phyloP scores from a whole-genome alignment of 2,888 invertebrate species.

The Athetis lepigone region DNA sequence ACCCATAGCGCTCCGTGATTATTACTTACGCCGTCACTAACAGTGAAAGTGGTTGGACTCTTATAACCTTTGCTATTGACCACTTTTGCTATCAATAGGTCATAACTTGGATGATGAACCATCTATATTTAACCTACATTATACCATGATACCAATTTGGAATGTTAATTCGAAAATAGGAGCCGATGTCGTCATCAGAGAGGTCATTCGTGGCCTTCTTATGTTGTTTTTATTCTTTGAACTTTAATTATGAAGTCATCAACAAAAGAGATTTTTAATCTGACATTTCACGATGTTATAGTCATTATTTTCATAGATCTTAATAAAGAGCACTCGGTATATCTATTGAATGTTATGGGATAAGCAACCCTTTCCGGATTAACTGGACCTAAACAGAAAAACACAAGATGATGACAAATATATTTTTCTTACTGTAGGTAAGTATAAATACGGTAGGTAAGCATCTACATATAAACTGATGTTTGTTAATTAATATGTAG shows the following conservation, averaged over 20 bases:
- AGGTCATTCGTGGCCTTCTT: slow-evolving; percentile 37
- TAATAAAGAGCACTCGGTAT: slow-evolving; percentile 9
- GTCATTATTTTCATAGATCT: slow-evolving; percentile 20
- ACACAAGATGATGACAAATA: not conserved
- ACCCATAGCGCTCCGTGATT: slow-evolving; percentile 49
- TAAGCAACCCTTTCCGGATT: not conserved
- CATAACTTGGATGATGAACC: slow-evolving; percentile 28
- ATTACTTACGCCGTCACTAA: slow-evolving; percentile 45
- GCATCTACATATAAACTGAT: slow-evolving; percentile 16
- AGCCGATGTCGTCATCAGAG: slow-evolving; percentile 38
- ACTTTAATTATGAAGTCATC: slow-evolving; percentile 55
- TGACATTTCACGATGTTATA: slow-evolving; percentile 48
- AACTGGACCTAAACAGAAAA: not conserved
- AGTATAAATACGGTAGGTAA: too few species aligned
- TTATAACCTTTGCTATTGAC: slow-evolving; percentile 68
- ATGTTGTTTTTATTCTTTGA: slow-evolving; percentile 48
- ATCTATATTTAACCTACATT: slow-evolving; percentile 26
- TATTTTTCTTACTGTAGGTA: slow-evolving; percentile 8
- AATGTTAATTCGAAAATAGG: slow-evolving; percentile 22
- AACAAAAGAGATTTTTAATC: slow-evolving; percentile 38
- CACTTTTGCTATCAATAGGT: slow-evolving; percentile 67
- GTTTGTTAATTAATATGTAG: slow-evolving; percentile 43
- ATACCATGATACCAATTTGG: slow-evolving; percentile 23
- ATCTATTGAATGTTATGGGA: not conserved
- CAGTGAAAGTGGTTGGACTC: slow-evolving; percentile 74